Base-by-base conservation (phyloP, 2,888 invertebrate genomes). In the Hirtodrosophila cameraria region DNA sequence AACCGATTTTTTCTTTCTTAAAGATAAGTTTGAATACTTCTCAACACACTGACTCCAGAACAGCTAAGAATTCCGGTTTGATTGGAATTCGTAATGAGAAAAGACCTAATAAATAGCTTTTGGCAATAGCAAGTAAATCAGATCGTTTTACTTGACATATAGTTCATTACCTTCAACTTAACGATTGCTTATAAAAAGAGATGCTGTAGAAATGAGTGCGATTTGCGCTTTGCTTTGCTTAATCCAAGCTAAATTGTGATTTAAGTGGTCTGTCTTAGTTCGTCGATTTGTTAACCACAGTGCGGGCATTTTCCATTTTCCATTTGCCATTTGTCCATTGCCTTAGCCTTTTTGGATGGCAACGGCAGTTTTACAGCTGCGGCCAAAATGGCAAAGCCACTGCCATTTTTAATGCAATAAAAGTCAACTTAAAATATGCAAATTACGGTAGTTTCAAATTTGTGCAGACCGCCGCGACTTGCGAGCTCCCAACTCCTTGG, bases 401-500 rank as follows among this genome's bases (percentile, higher is more conserved):
- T 84, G 61, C 80, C 87, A 84, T 84, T 87, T 82, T 86, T 86
- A 87, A 88, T 87, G 87, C 87, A 87, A 87, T 88, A 88, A 88
- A 88, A 87, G 88, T 88, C 88, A 86, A 88, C 86, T 86, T 83
- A 87, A 86, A 87, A 88, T 86, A 86, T 86, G 83, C 83, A 84
- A 84, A 86, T 84, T 83, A 83, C 86, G 76, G 81, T 84, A 86
- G 81, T 83, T 86, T 83, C 79, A 86, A 80, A 87, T 82, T 82
- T 82, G 82, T 87, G 82, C 82, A 75, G 73, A 73, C 82, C 64
- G 75, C 59, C 59, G 67, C 68, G 64, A 73, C 75, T 60, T 67
- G 60, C 28, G 50, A 55, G 53, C 66, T 45, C 41, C 41, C 6
- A 50, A 23, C 30, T 27, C 33, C 7, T 27, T 18, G 13, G 48